These are phyloP conservation scores for Diorhabda elongata DNA, from an alignment of 1,140 invertebrate species.

Conservation along the genomic window DNA sequence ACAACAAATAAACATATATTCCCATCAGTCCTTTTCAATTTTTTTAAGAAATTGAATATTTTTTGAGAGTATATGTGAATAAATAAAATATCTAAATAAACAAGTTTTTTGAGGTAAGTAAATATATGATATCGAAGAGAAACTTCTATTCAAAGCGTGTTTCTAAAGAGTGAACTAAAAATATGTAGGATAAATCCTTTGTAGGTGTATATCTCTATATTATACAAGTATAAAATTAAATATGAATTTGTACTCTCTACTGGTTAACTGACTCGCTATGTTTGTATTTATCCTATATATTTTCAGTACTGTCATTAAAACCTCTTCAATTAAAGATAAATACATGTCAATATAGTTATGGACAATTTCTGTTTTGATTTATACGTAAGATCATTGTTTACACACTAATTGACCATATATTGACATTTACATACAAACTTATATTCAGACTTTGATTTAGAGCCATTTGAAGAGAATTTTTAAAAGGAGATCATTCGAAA, in stretches of 20 bases:
- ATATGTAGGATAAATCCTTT: too few species aligned
- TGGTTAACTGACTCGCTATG: too few species aligned
- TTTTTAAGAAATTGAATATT: constrained; percentile 10
- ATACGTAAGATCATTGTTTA: not conserved
- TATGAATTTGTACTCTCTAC: too few species aligned
- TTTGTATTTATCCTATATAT: too few species aligned
- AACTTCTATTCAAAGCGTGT: too few species aligned
- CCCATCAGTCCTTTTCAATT: constrained; percentile 15
- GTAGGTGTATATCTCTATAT: too few species aligned
- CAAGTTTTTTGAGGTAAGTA: not conserved
- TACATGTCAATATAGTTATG: too few species aligned
- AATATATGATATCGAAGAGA: not conserved
- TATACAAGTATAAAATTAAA: too few species aligned
- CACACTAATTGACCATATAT: not conserved
- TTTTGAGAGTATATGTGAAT: constrained; percentile 14
- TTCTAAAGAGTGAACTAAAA: too few species aligned
- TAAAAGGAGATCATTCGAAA: not conserved
- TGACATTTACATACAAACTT: not conserved
- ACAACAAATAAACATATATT: constrained; percentile 17
- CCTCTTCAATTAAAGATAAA: too few species aligned
- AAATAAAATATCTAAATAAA: not conserved
- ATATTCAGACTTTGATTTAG: not conserved
- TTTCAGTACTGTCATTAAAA: too few species aligned
- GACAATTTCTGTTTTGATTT: too few species aligned
- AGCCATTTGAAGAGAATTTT: not conserved